Evolutionary conservation across 2,797 vertebrate genomes (phyloP).

Genomic region (Adrianichthys oophorus): DNA sequence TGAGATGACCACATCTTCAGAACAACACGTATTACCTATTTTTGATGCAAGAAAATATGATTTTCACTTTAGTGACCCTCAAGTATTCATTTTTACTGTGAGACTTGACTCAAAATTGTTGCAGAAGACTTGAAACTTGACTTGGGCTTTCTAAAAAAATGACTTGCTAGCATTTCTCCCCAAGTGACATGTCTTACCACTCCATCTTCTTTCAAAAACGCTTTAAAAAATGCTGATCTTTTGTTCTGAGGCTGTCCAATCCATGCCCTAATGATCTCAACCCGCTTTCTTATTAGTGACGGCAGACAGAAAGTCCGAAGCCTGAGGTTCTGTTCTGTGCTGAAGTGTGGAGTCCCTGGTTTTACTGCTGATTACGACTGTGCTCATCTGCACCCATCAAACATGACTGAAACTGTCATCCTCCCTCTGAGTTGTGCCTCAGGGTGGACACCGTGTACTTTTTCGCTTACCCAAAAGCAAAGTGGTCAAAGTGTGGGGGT

Average conservation of each 20-base stretch:
- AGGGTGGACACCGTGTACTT: slow-evolving; percentile 59
- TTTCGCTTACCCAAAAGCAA: slow-evolving; percentile 59
- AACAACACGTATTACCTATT: too few species aligned
- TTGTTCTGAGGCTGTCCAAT: slow-evolving; percentile 11
- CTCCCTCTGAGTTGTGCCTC: slow-evolving; percentile 27
- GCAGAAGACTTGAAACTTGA: too few species aligned
- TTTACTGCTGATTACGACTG: slow-evolving; percentile 48
- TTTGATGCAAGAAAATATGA: too few species aligned
- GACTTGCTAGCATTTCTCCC: too few species aligned
- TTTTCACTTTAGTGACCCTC: too few species aligned
- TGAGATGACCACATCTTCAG: too few species aligned
- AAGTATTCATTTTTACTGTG: too few species aligned
- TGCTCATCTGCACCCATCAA: slow-evolving; percentile 44
- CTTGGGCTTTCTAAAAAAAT: too few species aligned
- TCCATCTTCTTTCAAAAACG: slow-evolving; percentile 8
- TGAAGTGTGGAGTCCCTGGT: slow-evolving; percentile 28
- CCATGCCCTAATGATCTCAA: slow-evolving; percentile 18
- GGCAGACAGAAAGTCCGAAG: slow-evolving; percentile 7
- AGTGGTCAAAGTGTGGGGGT: slow-evolving; percentile 56
- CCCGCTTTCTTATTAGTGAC: slow-evolving; percentile 33
- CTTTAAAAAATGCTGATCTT: slow-evolving; percentile 3
- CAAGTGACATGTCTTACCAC: too few species aligned
- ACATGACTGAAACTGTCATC: slow-evolving; percentile 55
- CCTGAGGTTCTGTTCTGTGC: slow-evolving; percentile 32
- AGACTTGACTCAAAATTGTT: too few species aligned